These are phyloP conservation scores for Lasioglossum zephyrum DNA, from an alignment of 2,888 invertebrate species.

Conservation along the genomic window DNA sequence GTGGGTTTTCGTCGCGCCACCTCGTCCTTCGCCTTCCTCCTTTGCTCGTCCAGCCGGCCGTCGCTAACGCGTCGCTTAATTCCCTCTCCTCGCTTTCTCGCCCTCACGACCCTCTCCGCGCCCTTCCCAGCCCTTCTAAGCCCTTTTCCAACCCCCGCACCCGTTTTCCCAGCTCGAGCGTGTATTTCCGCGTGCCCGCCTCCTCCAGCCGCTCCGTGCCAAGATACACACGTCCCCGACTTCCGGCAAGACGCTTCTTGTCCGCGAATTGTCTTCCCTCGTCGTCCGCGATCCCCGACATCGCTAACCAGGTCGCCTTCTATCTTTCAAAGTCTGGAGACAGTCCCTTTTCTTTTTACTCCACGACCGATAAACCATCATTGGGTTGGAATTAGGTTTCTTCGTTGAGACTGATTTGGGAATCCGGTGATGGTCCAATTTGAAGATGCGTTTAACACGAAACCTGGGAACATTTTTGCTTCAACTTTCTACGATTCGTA, in stretches of 20 bases:
- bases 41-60: conserved; percentile 17
- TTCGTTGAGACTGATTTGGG: neutral
- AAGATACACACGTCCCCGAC: conserved; percentile 21
- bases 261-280: neutral
- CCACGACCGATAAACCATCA: neutral
- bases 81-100: conserved; percentile 16
- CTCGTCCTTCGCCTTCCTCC: neutral
- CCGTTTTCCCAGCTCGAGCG: conserved; percentile 22
- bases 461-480: no score
- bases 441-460: neutral
- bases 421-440: neutral
- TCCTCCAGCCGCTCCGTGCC: neutral
- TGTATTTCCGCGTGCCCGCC: conserved; percentile 29
- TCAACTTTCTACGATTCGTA: no score
- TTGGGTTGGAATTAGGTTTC: neutral
- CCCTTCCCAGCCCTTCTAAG: neutral
- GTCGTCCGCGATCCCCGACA: neutral
- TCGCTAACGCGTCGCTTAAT: conserved; percentile 45
- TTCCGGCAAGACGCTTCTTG: conserved; percentile 13
- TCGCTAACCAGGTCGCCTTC: neutral
- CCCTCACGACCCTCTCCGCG: neutral
- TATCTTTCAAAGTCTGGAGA: neutral
- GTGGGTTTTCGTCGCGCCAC: neutral
- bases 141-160: neutral
- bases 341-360: neutral